These are phyloP conservation scores for Drosophila phalerata DNA, from an alignment of 2,888 invertebrate species.

Conservation along the genomic window DNA sequence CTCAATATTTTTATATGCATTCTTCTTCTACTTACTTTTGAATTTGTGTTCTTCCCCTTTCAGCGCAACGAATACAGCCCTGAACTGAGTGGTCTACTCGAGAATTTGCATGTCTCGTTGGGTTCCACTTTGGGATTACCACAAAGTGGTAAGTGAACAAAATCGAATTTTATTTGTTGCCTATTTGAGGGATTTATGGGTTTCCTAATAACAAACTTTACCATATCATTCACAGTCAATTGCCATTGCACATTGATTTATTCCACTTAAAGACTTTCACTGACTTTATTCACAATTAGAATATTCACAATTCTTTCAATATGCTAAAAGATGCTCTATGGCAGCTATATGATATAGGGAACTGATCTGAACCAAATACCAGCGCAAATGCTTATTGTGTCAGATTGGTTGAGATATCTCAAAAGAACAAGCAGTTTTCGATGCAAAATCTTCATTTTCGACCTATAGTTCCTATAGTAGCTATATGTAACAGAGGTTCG, in stretches of 20 bases:
- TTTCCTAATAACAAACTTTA: not conserved
- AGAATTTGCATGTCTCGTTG: constrained; percentile 85
- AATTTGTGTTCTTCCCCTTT: constrained; percentile 5
- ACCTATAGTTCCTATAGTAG: no score
- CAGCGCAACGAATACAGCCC: constrained; percentile 84
- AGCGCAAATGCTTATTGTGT: no score
- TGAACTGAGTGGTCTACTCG: constrained; percentile 84
- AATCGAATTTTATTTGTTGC: not conserved
- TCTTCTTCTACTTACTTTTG: constrained; percentile 1
- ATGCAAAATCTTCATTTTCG: no score
- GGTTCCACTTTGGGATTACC: constrained; percentile 85
- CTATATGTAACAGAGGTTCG: no score
- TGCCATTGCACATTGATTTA: not conserved
- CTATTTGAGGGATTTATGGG: not conserved
- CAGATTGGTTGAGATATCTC: no score
- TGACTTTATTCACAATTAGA: not conserved
- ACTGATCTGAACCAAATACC: no score
- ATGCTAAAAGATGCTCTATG: not conserved
- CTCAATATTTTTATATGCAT: constrained; percentile 40
- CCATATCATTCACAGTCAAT: not conserved
- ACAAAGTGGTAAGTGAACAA: constrained; percentile 81
- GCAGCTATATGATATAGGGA: no score
- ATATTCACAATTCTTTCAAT: not conserved
- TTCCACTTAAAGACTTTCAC: not conserved
- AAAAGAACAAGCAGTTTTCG: no score